Percentiles rank a stretch among this genome's conserved stretches.
Conservation (phyloP, 2,888 invertebrate species). For the Drosophila maculinotata region DNA sequence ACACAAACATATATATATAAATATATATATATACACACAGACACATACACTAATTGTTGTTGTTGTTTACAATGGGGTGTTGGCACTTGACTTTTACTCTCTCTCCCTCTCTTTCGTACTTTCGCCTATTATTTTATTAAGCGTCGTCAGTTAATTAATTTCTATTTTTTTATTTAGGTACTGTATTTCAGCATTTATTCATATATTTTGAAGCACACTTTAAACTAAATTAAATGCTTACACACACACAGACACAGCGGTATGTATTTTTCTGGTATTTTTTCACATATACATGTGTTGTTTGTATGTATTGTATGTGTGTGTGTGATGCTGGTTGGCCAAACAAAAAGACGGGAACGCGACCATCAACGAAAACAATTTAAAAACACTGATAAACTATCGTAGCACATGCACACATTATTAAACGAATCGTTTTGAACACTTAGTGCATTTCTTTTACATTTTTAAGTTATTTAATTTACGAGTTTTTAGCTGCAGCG, state of each 20-base stretch:
- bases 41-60: conserved; percentile 28
- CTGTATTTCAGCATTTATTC: conserved; percentile 35
- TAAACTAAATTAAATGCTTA: conserved; percentile 65
- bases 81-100: conserved; percentile 60
- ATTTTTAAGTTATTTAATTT: conserved; percentile 70
- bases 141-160: conserved; percentile 51
- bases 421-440: conserved; percentile 41
- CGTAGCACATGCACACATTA: conserved; percentile 55
- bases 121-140: conserved; percentile 39
- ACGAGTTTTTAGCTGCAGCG: conserved; percentile 62
- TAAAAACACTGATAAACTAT: conserved; percentile 52
- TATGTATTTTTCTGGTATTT: conserved; percentile 47
- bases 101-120: conserved; percentile 39
- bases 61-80: conserved; percentile 67
- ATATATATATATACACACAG: conserved; percentile 7
- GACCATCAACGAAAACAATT: conserved; percentile 48
- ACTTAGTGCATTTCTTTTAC: conserved; percentile 55
- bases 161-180: conserved; percentile 37
- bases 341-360: conserved; percentile 57
- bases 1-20: conserved; percentile 9
- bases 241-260: conserved; percentile 36
- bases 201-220: conserved; percentile 45
- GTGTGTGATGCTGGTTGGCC: conserved; percentile 70
- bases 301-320: conserved; percentile 36
- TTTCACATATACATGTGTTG: too few species aligned